Evolutionary conservation across 2,888 invertebrate genomes (phyloP), one percentile per base, ranked within the genome.

Genomic region (Dichetophora obliterata): DNA sequence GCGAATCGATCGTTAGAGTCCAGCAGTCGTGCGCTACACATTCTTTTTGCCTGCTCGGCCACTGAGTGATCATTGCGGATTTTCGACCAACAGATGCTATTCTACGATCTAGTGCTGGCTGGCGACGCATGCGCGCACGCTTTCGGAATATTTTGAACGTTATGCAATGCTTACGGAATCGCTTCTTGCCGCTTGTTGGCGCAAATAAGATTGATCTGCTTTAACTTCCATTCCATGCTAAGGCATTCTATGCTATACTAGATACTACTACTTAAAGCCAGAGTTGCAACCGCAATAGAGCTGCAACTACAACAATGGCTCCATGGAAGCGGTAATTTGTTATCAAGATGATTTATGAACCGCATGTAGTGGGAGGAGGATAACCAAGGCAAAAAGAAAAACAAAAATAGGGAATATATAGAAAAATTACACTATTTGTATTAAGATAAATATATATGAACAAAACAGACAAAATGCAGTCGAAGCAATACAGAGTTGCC

Each of bases 311-410:
- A 66, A 34, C 70, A 70, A 70, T 43, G 74, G 78, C 79, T 80
- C 80, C 78, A 80, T 85, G 83, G 86, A 86, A 86, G 86, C 86
- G 86, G 86, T 84, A 86, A 86, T 87, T 86, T 86, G 85, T 85
- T 87, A 87, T 87, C 87, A 81, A 82, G 87, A 87, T 87, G 86
- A 87, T 87, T 87, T 87, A 86, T 86, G 87, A 87, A 86, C 86
- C 83, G 84, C 81, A 82, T 84, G 82, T 80, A 81, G 85, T 85
- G 85, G 86, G 85, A 84, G 86, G 85, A 84, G 82, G 84, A 59
- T 84, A 16, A 63, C 3, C 31, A 31, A 52, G 14, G 54, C 31
- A 52, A 27, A 24, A 83, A 83, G 77, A 71, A 77, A 81, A 74
- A n/a, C 11, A 43, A 43, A 9, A 43, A 59, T 1, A 59, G 14